phyloP scores from a whole-genome alignment of 1,140 invertebrate genomes.

The Eueides isabella region DNA sequence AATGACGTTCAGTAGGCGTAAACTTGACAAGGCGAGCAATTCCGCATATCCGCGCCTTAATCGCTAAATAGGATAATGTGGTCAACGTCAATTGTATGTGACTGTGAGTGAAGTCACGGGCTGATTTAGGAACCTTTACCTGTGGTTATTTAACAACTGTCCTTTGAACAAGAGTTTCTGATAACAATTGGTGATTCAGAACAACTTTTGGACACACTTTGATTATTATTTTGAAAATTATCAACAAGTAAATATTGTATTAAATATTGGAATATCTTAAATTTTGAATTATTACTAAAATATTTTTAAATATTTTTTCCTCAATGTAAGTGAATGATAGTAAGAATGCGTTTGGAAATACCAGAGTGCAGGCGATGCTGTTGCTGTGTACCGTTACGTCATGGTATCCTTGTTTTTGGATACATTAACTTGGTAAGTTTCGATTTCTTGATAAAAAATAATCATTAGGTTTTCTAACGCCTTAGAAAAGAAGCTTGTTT shows the following conservation, averaged over 20 bases:
- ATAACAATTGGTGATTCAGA: neutral
- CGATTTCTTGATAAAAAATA: neutral
- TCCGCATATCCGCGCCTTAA: constrained; percentile 23
- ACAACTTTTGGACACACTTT: neutral
- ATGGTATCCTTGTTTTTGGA: constrained; percentile 52
- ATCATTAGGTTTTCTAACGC: too few species aligned
- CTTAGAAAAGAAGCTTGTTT: too few species aligned
- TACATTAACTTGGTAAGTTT: constrained; percentile 57
- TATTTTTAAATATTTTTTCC: neutral
- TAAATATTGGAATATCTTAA: neutral
- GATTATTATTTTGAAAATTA: neutral
- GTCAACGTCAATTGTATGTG: constrained; percentile 17
- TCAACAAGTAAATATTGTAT: neutral
- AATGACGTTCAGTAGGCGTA: constrained; percentile 12
- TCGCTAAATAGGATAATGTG: constrained; percentile 25
- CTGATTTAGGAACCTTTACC: constrained; percentile 11
- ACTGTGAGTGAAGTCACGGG: constrained; percentile 17
- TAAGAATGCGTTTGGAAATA: constrained; percentile 50
- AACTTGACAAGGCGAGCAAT: constrained; percentile 19
- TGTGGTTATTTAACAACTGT: neutral
- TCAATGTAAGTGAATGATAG: constrained; percentile 3
- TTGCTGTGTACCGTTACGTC: constrained; percentile 50
- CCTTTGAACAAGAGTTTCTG: neutral
- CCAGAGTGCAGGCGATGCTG: constrained; percentile 52
- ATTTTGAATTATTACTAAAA: neutral